A percentile compares a stretch with the other conserved stretches of the same genome.
Conservation (phyloP, 92 coral and sea anemone species). For the Phymanthus crucifer region DNA sequence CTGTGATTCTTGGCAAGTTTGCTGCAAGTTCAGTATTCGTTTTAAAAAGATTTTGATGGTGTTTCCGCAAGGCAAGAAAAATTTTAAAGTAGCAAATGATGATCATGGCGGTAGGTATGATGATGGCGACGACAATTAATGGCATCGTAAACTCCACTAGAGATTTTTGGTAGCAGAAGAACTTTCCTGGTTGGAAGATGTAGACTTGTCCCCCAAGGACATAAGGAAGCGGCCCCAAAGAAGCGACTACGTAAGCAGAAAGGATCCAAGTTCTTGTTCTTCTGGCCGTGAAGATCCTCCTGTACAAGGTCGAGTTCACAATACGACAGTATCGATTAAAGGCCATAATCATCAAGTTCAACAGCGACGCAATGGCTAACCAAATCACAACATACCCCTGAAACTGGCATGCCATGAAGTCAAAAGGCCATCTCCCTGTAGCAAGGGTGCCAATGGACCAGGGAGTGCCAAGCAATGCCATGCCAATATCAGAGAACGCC, state of each 20-base stretch:
- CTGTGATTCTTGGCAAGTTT: conserved; percentile 32
- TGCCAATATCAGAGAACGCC: conserved; percentile 44
- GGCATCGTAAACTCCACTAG: conserved; percentile 21
- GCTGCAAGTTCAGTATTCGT: neutral
- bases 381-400: conserved; percentile 43
- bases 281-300: conserved; percentile 25
- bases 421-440: conserved; percentile 34
- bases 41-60: conserved; percentile 19
- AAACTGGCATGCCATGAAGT: conserved; percentile 33
- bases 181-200: conserved; percentile 53
- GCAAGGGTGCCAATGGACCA: conserved; percentile 41
- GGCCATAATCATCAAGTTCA: conserved; percentile 41
- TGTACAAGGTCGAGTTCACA: conserved; percentile 36
- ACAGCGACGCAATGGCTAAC: conserved; percentile 37
- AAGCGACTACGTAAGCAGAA: conserved; percentile 27
- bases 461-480: conserved; percentile 41
- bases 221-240: conserved; percentile 27
- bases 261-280: conserved; percentile 32
- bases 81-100: conserved; percentile 43
- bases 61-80: conserved; percentile 36
- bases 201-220: conserved; percentile 38
- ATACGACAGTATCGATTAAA: conserved; percentile 46
- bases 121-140: conserved; percentile 15
- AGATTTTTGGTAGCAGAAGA: conserved; percentile 45
- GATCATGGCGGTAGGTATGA: conserved; percentile 25